Conservation (phyloP, 2,797 vertebrate species). For the Centroberyx gerrardi region DNA sequence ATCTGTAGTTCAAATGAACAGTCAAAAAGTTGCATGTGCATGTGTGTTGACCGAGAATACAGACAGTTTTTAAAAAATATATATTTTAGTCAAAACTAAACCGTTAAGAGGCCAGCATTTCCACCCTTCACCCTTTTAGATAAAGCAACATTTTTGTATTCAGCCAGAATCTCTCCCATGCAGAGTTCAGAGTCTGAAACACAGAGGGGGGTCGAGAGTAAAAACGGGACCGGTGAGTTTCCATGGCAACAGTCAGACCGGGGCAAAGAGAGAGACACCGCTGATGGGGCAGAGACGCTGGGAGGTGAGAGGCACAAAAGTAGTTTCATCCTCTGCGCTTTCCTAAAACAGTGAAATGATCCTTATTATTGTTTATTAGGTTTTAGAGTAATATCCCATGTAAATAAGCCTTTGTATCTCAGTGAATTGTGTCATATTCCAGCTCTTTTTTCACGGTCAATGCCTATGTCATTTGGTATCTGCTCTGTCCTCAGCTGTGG, state of each 20-base stretch:
- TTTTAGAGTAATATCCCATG: neutral
- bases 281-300: conserved; percentile 69
- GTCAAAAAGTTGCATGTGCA: no score
- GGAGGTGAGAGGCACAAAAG: conserved; percentile 62
- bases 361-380: neutral
- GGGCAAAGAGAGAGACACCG: conserved; percentile 79
- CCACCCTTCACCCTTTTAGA: no score
- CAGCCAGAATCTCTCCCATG: conserved; percentile 21
- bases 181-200: conserved; percentile 84
- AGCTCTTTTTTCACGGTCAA: neutral
- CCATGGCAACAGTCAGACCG: conserved; percentile 84
- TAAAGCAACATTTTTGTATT: conserved; percentile 15
- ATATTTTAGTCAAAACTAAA: no score
- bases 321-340: neutral
- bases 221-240: conserved; percentile 82
- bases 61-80: no score
- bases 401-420: neutral
- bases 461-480: conserved; percentile 15
- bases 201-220: conserved; percentile 77
- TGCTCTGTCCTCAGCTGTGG: conserved; percentile 55
- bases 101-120: no score
- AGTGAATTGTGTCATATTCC: neutral
- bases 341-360: neutral
- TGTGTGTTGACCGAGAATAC: no score
- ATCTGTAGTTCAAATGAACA: neutral